Evolutionary conservation across 2,113 vertebrate genomes (phyloP), one percentile per base, ranked within the genome.

Genomic region (Pseudonaja textilis): DNA sequence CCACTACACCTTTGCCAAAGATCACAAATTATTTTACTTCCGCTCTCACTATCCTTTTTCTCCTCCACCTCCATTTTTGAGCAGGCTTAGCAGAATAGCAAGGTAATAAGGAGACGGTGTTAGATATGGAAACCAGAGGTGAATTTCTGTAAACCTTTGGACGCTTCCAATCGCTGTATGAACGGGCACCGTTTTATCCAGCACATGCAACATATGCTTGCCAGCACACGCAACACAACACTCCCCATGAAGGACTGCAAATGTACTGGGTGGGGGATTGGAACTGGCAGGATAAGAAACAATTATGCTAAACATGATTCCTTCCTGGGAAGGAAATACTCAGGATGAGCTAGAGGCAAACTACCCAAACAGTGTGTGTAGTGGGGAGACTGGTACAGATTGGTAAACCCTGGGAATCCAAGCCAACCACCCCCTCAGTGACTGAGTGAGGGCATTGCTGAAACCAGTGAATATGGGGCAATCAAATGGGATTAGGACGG

Each of bases 61-160:
- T 45, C 50, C 54, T 57, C 39, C 5, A 5, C 0, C 0, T 91
- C 18, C 89, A 81, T 42, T 81, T 81, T 81, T 81, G 34, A 69
- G 64, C 91, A 26, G 3, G 18, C n/a, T 57, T 11, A 7, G 0
- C 1, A 90, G 0, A 29, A 91, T 81, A 29, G 7, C 12, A 74
- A 42, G 89, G 45, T 0, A 0, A 0, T 6, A 39, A 3, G 0
- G 92, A n/a, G 7, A 3, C 18, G 14, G 12, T 25, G 39, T 5
- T 12, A 16, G 10, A 23, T 92, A 5, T 1, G 86, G 89, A 90
- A 25, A 88, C 54, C 2, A 45, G 0, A 23, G 4, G 16, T n/a
- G 55, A 69, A 64, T 89, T 45, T n/a, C 47, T 23, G 42, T 92
- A 20, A 57, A 61, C 54, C 69, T 29, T n/a, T 39, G 59, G 69